Conservation (phyloP, 2,888 invertebrate genomes). For the Tribolium freemani region DNA sequence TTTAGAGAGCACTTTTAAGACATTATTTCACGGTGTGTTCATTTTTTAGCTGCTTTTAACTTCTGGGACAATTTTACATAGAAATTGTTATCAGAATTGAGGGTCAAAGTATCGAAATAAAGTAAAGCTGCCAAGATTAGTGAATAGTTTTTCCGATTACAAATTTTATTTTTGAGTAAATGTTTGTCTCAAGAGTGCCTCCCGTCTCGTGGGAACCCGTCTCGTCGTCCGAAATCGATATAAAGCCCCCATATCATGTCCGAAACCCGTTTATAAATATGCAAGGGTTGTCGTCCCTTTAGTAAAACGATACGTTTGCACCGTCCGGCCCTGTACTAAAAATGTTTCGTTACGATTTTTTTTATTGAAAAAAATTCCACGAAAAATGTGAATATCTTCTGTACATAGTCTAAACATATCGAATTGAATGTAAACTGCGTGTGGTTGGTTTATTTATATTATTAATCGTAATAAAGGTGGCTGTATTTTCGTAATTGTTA, state of each 20-base stretch:
- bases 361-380: conserved; percentile 4
- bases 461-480: conserved; percentile 59
- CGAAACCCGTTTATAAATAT: conserved; percentile 37
- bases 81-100: no score
- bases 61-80: no score
- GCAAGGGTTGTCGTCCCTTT: conserved; percentile 39
- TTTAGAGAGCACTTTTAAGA: no score
- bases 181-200: not conserved
- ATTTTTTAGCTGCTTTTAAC: no score
- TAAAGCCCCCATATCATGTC: conserved; percentile 30
- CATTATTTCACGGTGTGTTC: no score
- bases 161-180: not conserved
- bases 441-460: conserved; percentile 59
- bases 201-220: conserved; percentile 33
- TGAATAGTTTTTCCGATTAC: no score
- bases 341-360: conserved; percentile 22
- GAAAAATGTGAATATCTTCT: conserved; percentile 37
- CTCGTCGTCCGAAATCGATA: conserved; percentile 26
- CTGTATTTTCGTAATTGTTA: conserved; percentile 63
- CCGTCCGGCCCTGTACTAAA: conserved; percentile 28
- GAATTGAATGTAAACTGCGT: conserved; percentile 55
- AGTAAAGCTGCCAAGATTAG: no score
- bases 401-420: conserved; percentile 58
- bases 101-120: no score
- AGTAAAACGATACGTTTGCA: conserved; percentile 37